Evolutionary conservation across 2,797 vertebrate genomes (phyloP).

Genomic region (Myiothlypis coronata): DNA sequence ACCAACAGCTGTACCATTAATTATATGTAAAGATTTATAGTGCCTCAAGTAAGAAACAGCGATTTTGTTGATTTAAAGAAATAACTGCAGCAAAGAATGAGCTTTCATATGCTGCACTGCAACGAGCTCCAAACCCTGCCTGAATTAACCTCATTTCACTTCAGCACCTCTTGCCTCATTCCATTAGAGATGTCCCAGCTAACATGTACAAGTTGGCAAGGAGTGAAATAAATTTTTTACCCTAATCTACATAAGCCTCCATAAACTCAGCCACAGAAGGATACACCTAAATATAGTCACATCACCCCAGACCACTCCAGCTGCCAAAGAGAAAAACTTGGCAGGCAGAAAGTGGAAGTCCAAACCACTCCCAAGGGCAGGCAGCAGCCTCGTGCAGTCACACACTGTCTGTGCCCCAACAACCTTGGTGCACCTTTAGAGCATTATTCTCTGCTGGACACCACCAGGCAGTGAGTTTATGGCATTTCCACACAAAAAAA

Average conservation of each 20-base stretch:
- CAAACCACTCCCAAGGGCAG: not conserved
- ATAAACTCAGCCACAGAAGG: not conserved
- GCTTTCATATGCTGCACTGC: not conserved
- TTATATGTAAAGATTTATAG: not conserved
- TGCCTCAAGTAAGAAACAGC: not conserved
- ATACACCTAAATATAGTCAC: not conserved
- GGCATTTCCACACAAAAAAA: not conserved
- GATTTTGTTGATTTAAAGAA: not conserved
- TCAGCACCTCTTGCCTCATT: not conserved
- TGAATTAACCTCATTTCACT: not conserved
- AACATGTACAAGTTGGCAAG: not conserved
- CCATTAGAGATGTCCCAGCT: not conserved
- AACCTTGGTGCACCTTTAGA: not conserved
- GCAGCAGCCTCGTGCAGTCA: fast-evolving
- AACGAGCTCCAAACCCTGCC: not conserved
- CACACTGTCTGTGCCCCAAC: fast-evolving
- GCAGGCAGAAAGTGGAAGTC: not conserved
- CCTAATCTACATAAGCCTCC: not conserved
- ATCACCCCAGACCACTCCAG: not conserved
- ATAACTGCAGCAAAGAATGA: not conserved
- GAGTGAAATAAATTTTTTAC: not conserved
- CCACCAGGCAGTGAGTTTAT: not conserved
- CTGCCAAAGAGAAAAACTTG: not conserved
- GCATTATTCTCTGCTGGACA: not conserved
- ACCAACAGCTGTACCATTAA: not conserved